Percentiles rank a stretch among this genome's conserved stretches.
Conservation (phyloP, 2,888 invertebrate species). For the Odontomyia ornata region DNA sequence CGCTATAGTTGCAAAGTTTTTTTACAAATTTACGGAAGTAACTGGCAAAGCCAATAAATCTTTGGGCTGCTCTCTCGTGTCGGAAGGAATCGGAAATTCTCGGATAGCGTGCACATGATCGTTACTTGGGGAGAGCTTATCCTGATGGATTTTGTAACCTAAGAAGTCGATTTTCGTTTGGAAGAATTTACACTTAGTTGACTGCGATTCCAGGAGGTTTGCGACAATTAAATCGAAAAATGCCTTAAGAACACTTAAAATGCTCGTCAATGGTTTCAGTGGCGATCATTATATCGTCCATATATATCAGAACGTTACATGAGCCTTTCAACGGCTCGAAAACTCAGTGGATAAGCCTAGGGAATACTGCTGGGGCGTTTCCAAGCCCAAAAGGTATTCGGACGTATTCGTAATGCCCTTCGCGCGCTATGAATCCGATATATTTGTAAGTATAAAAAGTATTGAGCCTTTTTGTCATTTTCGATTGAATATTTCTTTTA, state of each 20-base stretch:
- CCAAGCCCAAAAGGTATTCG: no score
- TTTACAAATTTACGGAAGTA: constrained; percentile 50
- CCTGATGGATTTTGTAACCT: neutral
- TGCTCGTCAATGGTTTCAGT: neutral
- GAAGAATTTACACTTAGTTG: no score
- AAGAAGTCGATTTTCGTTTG: no score
- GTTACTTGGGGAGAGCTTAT: neutral
- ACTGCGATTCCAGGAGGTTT: no score
- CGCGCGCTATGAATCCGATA: no score
- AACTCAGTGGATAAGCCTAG: no score
- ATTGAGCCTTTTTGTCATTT: no score
- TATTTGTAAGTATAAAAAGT: no score
- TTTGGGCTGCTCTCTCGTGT: neutral
- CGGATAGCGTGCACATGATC: neutral
- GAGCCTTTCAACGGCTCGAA: no score
- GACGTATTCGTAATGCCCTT: no score
- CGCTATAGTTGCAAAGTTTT: constrained; percentile 50
- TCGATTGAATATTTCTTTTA: no score
- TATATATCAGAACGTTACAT: neutral
- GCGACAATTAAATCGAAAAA: neutral
- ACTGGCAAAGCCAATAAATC: neutral
- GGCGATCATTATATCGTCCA: constrained; percentile 9
- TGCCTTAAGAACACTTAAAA: neutral
- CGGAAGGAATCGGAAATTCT: neutral
- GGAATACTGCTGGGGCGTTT: no score